Evolutionary conservation across 2,888 invertebrate genomes (phyloP).

Genomic region (Pristionchus exspectatus): DNA sequence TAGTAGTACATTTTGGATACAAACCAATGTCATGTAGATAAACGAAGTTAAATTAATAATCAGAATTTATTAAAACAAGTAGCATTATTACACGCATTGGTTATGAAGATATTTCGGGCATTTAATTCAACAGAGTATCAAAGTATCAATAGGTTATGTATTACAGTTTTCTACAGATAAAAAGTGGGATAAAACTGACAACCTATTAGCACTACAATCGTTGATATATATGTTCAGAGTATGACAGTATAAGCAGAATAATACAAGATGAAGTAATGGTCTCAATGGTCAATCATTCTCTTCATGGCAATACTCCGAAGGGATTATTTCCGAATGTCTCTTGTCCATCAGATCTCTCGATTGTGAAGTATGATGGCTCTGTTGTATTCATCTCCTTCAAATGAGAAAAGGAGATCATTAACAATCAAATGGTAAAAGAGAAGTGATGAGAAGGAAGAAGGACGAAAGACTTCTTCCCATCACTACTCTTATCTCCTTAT

Average conservation of each 20-base stretch:
- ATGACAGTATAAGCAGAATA: not conserved
- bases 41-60: not conserved
- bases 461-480: not conserved
- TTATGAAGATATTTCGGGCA: constrained; percentile 13
- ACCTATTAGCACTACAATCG: constrained; percentile 18
- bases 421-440: not conserved
- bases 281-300: not conserved
- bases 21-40: not conserved
- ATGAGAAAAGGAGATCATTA: not conserved
- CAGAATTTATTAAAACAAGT: constrained; percentile 54
- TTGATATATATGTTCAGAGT: not conserved
- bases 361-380: constrained; percentile 32
- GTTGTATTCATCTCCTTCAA: constrained; percentile 52
- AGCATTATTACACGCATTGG: constrained; percentile 46
- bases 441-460: not conserved
- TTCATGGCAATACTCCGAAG: constrained; percentile 33
- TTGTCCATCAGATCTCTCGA: constrained; percentile 25
- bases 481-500: not conserved
- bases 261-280: not conserved
- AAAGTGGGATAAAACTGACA: constrained; percentile 37
- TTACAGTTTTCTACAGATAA: not conserved
- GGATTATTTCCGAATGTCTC: constrained; percentile 38
- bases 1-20: not conserved
- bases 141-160: constrained; percentile 37
- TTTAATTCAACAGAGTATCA: constrained; percentile 29